Evolutionary conservation across 2,113 vertebrate genomes (phyloP).

Genomic region (Hippocampus guttulatus): DNA sequence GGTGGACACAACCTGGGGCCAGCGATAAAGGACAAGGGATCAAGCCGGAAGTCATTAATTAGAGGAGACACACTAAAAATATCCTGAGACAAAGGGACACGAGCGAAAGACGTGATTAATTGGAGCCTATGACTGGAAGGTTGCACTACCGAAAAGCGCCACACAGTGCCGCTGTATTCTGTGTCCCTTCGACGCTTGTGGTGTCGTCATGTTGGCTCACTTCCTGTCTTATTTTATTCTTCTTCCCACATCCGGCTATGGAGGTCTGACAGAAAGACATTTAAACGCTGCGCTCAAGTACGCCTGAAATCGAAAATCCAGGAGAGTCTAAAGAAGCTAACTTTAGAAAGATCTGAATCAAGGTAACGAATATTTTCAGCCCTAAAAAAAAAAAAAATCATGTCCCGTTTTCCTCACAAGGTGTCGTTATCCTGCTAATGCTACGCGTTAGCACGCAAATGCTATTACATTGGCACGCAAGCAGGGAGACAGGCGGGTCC

Average conservation of each 20-base stretch:
- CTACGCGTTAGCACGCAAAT: conserved; percentile 36
- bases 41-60: too few species aligned
- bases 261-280: conserved; percentile 34
- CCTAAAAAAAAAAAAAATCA: not conserved
- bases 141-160: not conserved
- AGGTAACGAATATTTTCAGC: conserved; percentile 36
- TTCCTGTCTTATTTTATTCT: not conserved
- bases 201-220: not conserved
- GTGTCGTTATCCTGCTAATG: conserved; percentile 20
- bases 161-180: conserved; percentile 25
- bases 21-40: too few species aligned
- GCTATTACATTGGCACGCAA: conserved; percentile 17
- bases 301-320: not conserved
- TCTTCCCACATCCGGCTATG: conserved; percentile 60
- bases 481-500: too few species aligned
- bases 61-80: too few species aligned
- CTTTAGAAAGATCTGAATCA: not conserved
- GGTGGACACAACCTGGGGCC: too few species aligned
- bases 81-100: too few species aligned
- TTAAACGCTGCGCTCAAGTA: conserved; percentile 19
- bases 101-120: too few species aligned
- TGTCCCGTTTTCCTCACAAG: conserved; percentile 25
- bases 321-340: not conserved
- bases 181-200: rapidly evolving
- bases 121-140: not conserved